Evolutionary conservation across 2,113 vertebrate genomes (phyloP), one percentile per base, ranked within the genome.

Genomic region (Cyphomyrus discorhynchus): DNA sequence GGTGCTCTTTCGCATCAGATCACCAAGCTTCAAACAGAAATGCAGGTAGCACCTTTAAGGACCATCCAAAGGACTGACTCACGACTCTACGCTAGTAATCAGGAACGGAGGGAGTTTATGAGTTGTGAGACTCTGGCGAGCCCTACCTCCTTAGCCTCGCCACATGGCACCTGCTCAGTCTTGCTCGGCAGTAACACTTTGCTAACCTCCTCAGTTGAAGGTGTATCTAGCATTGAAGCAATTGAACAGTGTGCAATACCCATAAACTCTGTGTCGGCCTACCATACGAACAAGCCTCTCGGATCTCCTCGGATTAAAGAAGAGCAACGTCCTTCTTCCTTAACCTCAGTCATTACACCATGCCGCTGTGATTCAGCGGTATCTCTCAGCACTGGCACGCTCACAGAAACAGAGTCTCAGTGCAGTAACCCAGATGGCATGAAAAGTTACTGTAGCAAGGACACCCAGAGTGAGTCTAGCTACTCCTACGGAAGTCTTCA

Each of bases 161-260:
- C 95, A 89, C 95, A 94, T 80, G 95, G 95, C 15, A 93, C 93
- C 7, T 95, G 92, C 92, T 95, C 95, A 31, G 95, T 95, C 0
- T 95, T 94, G 35, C 88, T 96, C 92, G 96, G 95, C 91, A 95
- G 95, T 85, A 96, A 94, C 1, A 95, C 94, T 52, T 95, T 93
- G 0, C 92, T 94, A 0, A 94, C 93, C 0, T 95, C 95, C 10
- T 96, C 95, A 39, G 95, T 96, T 0, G 96, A 96, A 88, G 92
- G 96, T 1, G 95, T 96, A 0, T 70, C 91, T 53, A 96, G 96
- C 90, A 95, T 96, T 1, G 93, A 95, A 0, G 92, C 94, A 47
- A 95, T 24, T 4, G 94, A 94, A 31, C 92, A 91, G 24, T 87
- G 74, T 13, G 74, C 90, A 90, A 5, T 89, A 89, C 49, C 90